These are phyloP conservation scores for Netelia virgata DNA, from an alignment of 2,888 invertebrate species.

Conservation along the genomic window DNA sequence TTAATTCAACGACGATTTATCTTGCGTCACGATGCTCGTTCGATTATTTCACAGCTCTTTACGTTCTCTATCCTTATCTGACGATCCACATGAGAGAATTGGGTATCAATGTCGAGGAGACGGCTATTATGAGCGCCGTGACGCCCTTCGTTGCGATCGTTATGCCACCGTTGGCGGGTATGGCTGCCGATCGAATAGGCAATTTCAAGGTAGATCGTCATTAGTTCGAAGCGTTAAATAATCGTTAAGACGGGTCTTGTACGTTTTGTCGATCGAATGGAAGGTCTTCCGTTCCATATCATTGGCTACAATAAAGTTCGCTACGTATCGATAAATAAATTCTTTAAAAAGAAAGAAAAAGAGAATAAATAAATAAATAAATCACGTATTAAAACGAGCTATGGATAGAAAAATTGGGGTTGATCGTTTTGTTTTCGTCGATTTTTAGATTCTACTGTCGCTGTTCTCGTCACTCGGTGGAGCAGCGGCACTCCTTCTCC, in stretches of 20 bases:
- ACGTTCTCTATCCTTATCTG: constrained; percentile 92
- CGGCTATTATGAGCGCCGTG: constrained; percentile 92
- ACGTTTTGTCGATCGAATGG: too few species aligned
- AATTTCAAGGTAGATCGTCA: constrained; percentile 89
- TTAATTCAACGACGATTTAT: constrained; percentile 1
- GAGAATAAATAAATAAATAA: too few species aligned
- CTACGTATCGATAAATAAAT: too few species aligned
- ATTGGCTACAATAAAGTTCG: too few species aligned
- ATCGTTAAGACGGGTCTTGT: too few species aligned
- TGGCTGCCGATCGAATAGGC: constrained; percentile 92
- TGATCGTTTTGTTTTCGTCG: not conserved
- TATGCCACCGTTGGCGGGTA: constrained; percentile 92
- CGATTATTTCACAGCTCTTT: constrained; percentile 86
- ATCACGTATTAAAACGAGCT: too few species aligned
- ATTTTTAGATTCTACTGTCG: constrained; percentile 88
- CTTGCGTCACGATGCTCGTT: not conserved
- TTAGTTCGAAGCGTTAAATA: too few species aligned
- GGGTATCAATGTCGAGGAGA: constrained; percentile 92
- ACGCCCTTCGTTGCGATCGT: constrained; percentile 91
- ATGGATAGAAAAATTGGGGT: too few species aligned
- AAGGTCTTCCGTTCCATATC: too few species aligned
- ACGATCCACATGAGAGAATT: constrained; percentile 93
- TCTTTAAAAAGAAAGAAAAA: too few species aligned
- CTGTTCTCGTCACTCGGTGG: constrained; percentile 90
- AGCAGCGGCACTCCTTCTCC: constrained; percentile 88